A percentile compares a stretch with the other conserved stretches of the same genome.
These are phyloP conservation scores for Drosophila dives DNA, from an alignment of 2,888 invertebrate species.

Conservation along the genomic window DNA sequence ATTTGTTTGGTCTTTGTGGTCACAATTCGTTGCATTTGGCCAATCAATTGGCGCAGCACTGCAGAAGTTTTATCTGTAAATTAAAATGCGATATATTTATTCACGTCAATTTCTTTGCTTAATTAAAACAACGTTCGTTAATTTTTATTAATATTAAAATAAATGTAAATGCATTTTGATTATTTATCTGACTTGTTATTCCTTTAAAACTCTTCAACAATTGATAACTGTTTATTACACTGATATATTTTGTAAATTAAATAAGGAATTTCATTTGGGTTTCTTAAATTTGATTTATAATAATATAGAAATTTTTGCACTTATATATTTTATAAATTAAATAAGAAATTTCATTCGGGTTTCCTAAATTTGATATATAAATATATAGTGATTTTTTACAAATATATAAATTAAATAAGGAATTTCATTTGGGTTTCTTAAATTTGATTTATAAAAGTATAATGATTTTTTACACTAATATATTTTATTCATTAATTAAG, in stretches of 20 bases:
- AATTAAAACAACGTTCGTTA: neutral
- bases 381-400: neutral
- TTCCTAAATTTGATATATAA: neutral
- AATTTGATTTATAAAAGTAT: too few relatives aligned
- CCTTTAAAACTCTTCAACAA: neutral
- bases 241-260: neutral
- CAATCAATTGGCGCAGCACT: slow-evolving; percentile 7
- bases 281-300: neutral
- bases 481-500: too few relatives aligned
- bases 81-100: neutral
- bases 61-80: neutral
- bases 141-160: neutral
- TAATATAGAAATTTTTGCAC: neutral
- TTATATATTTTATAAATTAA: too few relatives aligned
- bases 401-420: too few relatives aligned
- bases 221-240: neutral
- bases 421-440: neutral
- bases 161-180: neutral
- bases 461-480: too few relatives aligned
- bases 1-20: slow-evolving; percentile 48
- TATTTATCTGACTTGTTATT: neutral
- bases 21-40: slow-evolving; percentile 20
- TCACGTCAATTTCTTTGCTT: neutral
- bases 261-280: neutral
- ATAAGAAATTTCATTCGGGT: neutral